Evolutionary conservation across 2,888 invertebrate species (phyloP).

Genomic region (Eugnorisma glareosa): DNA sequence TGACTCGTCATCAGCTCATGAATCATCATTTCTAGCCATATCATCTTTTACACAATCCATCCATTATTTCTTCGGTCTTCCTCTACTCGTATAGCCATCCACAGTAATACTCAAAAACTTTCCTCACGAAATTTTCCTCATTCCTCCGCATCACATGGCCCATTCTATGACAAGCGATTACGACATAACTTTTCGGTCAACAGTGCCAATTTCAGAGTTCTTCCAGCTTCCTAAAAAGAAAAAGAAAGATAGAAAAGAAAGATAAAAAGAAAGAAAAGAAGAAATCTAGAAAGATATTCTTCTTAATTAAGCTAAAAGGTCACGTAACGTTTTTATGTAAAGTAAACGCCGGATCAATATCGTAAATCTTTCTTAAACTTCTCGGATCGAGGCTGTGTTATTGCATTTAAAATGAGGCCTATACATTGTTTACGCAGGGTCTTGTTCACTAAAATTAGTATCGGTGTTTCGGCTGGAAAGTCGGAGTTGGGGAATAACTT

Average conservation of each 20-base stretch:
- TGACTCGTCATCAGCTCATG: too few relatives aligned
- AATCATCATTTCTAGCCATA: background rate
- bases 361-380: conserved; percentile 44
- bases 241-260: too few relatives aligned
- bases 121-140: background rate
- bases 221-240: background rate
- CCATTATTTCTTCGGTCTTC: background rate
- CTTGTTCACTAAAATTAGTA: conserved; percentile 41
- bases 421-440: conserved; percentile 30
- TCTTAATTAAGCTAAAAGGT: conserved; percentile 20
- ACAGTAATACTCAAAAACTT: background rate
- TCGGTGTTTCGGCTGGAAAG: conserved; percentile 27
- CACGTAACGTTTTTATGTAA: conserved; percentile 30
- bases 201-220: background rate
- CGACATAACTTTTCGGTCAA: background rate
- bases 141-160: background rate
- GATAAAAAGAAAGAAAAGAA: too few relatives aligned
- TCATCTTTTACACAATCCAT: background rate
- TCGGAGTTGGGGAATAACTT: conserved; percentile 36
- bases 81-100: background rate
- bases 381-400: conserved; percentile 36
- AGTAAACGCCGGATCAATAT: conserved; percentile 29
- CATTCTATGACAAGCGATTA: background rate
- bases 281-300: background rate
- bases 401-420: conserved; percentile 59